phyloP scores from a whole-genome alignment of 2,888 invertebrate genomes.

The Micoletzkya japonica region DNA sequence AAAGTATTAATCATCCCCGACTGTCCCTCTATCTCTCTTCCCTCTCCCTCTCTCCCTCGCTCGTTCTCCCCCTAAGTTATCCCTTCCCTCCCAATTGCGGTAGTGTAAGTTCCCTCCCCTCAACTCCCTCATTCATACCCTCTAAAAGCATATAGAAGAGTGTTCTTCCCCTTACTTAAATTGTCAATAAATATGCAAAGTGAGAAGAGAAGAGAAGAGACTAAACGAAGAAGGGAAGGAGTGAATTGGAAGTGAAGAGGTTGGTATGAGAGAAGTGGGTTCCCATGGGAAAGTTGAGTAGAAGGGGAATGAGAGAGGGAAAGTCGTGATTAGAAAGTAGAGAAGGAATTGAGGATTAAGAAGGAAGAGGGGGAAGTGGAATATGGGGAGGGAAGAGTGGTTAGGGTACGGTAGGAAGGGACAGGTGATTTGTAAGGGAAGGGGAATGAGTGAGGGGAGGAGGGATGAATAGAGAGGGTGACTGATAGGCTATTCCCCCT shows the following conservation, averaged over 20 bases:
- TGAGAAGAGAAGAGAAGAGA: not conserved
- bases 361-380: not conserved
- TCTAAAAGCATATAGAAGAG: not conserved
- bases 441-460: conserved; percentile 2
- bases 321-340: not conserved
- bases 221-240: not conserved
- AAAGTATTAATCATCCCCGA: not conserved
- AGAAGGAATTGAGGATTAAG: not conserved
- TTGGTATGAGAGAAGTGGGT: not conserved
- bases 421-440: not conserved
- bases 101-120: too few relatives aligned
- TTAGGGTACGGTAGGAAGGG: conserved; percentile 4
- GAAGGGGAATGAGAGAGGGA: not conserved
- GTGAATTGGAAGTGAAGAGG: not conserved
- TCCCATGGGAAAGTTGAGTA: not conserved
- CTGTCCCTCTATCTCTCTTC: not conserved
- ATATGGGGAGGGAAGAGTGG: not conserved
- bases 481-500: too few relatives aligned
- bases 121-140: conserved; percentile 3
- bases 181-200: conserved; percentile 21
- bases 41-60: not conserved
- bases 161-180: not conserved
- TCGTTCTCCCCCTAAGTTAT: not conserved
- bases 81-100: too few relatives aligned
- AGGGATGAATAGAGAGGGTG: not conserved